A percentile compares a stretch with the other conserved stretches of the same genome.
phyloP scores from a whole-genome alignment of 2,797 vertebrate species.

The Intellagama lesueurii region DNA sequence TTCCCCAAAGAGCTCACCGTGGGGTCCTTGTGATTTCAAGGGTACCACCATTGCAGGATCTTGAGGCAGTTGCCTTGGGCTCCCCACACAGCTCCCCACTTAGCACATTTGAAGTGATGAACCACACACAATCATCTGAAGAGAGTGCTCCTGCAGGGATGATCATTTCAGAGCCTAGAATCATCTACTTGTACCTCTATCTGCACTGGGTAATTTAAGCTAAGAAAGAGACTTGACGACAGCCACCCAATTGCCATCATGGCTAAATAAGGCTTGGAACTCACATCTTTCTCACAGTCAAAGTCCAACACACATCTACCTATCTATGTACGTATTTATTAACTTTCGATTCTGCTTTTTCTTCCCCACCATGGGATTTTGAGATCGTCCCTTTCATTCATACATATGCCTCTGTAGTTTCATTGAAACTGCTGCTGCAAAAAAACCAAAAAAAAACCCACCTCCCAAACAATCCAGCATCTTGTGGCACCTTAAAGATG shows the following conservation, averaged over 20 bases:
- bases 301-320: background rate
- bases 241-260: background rate
- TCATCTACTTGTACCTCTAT: background rate
- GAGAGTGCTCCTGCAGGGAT: background rate
- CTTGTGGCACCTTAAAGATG: no score
- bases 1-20: background rate
- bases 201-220: background rate
- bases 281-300: background rate
- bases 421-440: no score
- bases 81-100: background rate
- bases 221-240: no score
- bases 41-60: background rate
- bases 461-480: background rate
- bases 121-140: background rate
- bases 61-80: background rate
- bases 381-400: background rate
- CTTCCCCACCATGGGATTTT: no score
- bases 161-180: background rate
- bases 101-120: background rate
- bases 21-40: background rate
- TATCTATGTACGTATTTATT: background rate
- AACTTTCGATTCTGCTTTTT: no score
- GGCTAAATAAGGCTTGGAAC: background rate
- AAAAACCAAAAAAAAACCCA: background rate
- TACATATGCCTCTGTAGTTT: background rate